A percentile compares a stretch with the other conserved stretches of the same genome.
Evolutionary conservation across 2,797 vertebrate species (phyloP).

Genomic region (Petrocephalus schoutedeni): DNA sequence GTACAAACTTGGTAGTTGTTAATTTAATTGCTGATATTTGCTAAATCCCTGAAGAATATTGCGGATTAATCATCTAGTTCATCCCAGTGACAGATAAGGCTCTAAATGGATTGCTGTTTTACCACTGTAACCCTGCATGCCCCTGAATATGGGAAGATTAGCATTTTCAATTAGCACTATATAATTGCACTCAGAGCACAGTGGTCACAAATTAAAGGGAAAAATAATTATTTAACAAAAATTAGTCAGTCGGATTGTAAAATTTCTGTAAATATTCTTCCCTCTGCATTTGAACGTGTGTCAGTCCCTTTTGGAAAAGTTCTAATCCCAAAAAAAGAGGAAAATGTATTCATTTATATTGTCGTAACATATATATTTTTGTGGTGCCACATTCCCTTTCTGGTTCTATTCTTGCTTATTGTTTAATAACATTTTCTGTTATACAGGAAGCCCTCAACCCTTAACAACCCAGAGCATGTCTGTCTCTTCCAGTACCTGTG

Average conservation of each 20-base stretch:
- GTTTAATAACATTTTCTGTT: neutral
- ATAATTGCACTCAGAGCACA: conserved; percentile 54
- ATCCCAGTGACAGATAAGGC: conserved; percentile 75
- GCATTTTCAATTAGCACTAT: conserved; percentile 75
- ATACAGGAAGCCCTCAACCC: neutral
- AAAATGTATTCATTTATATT: neutral
- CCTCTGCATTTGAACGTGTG: neutral
- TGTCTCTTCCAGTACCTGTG: neutral
- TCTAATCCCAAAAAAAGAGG: neutral
- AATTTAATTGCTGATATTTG: conserved; percentile 76
- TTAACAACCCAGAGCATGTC: neutral
- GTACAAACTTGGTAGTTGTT: conserved; percentile 78
- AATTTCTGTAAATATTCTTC: conserved; percentile 8
- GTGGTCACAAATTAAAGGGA: conserved; percentile 3
- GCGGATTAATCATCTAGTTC: conserved; percentile 82
- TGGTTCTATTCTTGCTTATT: neutral
- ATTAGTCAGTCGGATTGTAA: neutral
- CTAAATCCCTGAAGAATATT: conserved; percentile 74
- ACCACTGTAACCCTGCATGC: conserved; percentile 73
- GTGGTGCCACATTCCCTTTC: neutral
- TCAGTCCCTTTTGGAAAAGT: neutral
- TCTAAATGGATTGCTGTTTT: conserved; percentile 75
- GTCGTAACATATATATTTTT: neutral
- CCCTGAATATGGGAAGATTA: conserved; percentile 75
- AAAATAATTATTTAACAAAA: conserved; percentile 7